phyloP scores from a whole-genome alignment of 1,140 invertebrate genomes.

The Hestina assimilis region DNA sequence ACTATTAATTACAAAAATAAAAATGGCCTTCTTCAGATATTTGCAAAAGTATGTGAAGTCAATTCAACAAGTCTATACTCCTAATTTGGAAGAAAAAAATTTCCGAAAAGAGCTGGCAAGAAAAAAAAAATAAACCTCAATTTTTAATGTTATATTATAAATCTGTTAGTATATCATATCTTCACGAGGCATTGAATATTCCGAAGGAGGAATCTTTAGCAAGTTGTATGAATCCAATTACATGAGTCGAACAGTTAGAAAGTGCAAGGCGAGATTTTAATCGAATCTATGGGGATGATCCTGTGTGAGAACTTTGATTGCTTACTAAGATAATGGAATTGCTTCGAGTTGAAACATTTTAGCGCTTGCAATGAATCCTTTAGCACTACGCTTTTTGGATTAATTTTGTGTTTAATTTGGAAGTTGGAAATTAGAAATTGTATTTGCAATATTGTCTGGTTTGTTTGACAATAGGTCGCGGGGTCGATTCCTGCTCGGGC shows the following conservation, averaged over 20 bases:
- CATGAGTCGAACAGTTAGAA: constrained; percentile 8
- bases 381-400: neutral
- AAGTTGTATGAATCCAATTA: constrained; percentile 6
- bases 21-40: too few relatives aligned
- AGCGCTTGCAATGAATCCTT: constrained; percentile 7
- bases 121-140: too few relatives aligned
- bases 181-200: neutral
- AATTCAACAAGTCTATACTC: too few relatives aligned
- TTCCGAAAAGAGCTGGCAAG: too few relatives aligned
- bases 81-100: too few relatives aligned
- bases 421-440: neutral
- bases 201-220: constrained; percentile 2
- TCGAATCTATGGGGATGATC: constrained; percentile 30
- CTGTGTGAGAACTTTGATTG: constrained; percentile 38
- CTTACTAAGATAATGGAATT: constrained; percentile 39
- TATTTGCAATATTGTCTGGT: too few relatives aligned
- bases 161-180: too few relatives aligned
- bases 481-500: too few relatives aligned
- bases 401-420: neutral
- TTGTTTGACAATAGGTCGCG: too few relatives aligned
- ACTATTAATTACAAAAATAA: too few relatives aligned
- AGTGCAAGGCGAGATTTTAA: constrained; percentile 32
- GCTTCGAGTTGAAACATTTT: constrained; percentile 30
- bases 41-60: too few relatives aligned
- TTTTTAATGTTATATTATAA: too few relatives aligned